Base-by-base conservation (phyloP, 2,113 vertebrate genomes). In the Vulpes lagopus region DNA sequence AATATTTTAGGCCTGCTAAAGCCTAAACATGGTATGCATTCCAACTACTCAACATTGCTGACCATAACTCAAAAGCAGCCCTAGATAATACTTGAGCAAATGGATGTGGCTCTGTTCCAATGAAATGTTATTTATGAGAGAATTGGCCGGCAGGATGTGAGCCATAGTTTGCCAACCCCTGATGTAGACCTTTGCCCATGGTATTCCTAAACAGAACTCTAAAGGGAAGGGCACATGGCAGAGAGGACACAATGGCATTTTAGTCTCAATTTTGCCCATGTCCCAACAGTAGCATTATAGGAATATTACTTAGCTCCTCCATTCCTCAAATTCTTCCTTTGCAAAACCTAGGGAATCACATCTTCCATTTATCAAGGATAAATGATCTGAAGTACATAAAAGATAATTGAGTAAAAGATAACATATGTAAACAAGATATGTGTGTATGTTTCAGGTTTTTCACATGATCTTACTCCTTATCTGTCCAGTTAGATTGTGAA, bases 301-400 rank as follows among this genome's bases (percentile, higher is more conserved):
- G 76, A 94, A 59, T 89, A 82, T 94, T 49, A 67, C 51, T 85
- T 81, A 86, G 43, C n/a, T 78, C 25, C 55, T 73, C 69, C 27
- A 80, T 32, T 23, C 20, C 25, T 27, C 20, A 60, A 20, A 8
- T 71, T 78, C 20, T 80, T 91, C n/a, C 64, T 91, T 43, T 81
- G 35, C 27, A 71, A 96, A 91, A 67, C 69, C 64, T 74, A 49
- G 19, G 16, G n/a, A 76, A 88, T 15, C 65, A 19, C 71, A 59
- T 27, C 49, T 79, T 53, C 79, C 60, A 3, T 12, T 76, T 51
- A 74, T 3, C 80, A 32, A 84, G 57, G 71, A 80, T 73, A 59
- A 84, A 43, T 57, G 57, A 80, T 11, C 30, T 8, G 30, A 69
- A 73, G 19, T 11, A 91, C 53, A 65, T 64, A 49, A 79, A 51